Evolutionary conservation across 1,140 invertebrate species (phyloP), one percentile per base, ranked within the genome.

Genomic region (Teleogryllus occipitalis): DNA sequence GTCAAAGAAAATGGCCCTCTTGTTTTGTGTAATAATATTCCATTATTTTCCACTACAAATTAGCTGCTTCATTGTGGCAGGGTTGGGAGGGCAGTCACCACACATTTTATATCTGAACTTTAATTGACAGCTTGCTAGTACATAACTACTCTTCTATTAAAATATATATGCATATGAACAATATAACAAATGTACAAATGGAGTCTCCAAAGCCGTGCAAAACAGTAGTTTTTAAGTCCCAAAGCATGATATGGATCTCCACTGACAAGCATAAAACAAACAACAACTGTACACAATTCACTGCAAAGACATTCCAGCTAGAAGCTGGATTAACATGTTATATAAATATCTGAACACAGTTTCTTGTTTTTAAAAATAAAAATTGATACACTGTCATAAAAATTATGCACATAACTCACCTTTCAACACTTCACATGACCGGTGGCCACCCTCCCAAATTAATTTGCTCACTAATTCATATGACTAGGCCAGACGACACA

Each of bases 261-360:
- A 65, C 54, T 65, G 54, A 65, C 54, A 65, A 65, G 54, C 54
- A 65, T 65, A 65, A 65, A 65, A 65, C 54, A 65, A 65, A 65
- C 54, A 65, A 65, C 54, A 65, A 65, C 54, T 65, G 54, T 65
- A 65, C 54, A 65, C 54, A 65, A 65, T 65, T 65, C 54, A 14
- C 18, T 65, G 54, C 54, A 65, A 65, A 65, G 10, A 65, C 54
- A 65, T 65, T 7, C 54, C 54, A 65, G 54, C 54, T 18, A 65
- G 54, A 10, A 65, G 18, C 54, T 65, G 54, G 54, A 65, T 65
- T 65, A 65, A 65, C 54, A 65, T 65, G 54, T 65, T 18, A 65
- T 65, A 65, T 65, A 65, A 65, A 65, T 65, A 65, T 65, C 10
- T 65, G 10, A 14, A 65, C 10, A 65, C 54, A 65, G 54, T 14